Base-by-base conservation (phyloP, 1,140 invertebrate species). In the Spodoptera litura region DNA sequence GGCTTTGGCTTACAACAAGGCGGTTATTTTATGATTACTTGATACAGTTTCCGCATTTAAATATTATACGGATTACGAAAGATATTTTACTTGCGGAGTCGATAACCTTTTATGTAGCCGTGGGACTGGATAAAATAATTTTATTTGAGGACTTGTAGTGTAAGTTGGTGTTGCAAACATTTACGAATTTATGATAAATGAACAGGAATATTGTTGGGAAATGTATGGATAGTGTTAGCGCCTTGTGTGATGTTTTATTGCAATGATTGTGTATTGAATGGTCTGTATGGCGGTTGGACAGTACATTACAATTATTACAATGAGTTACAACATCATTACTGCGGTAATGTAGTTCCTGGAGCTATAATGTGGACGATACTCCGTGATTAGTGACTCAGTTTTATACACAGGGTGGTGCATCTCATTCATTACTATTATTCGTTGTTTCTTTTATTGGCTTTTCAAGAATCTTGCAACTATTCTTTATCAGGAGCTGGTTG, bases 241-340 rank as follows among this genome's bases (percentile, higher is more conserved):
- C 11, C 11, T 12, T 68, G 15, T 52, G 10, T 52, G 68, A 53
- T 56, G 20, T 49, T 71, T 55, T 56, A 71, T 55, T 31, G 35
- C n/a, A 35, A 35, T 35, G 8, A 9, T 71, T 71, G 27, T 3
- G 52, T 20, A 68, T 71, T 71, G 52, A 56, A 71, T 71, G 31
- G 68, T 56, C 15, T 6, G 27, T 66, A 51, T 70, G 56, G 68
- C 11, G 55, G 58, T 20, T 44, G 70, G 59, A 10, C 11, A 61
- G 10, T 66, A 62, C 8, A 73, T 81, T 38, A 56, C 77, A 84
- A 87, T 83, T 79, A 81, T 80, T 83, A 78, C 72, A 72, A 80
- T 86, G 81, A 81, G 86, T 88, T 88, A 86, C 85, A 86, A 85
- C 85, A 85, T 85, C 79, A 87, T 85, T 86, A 86, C 78, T 61